Evolutionary conservation across 2,797 vertebrate genomes (phyloP).

Genomic region (Apogon talboti): DNA sequence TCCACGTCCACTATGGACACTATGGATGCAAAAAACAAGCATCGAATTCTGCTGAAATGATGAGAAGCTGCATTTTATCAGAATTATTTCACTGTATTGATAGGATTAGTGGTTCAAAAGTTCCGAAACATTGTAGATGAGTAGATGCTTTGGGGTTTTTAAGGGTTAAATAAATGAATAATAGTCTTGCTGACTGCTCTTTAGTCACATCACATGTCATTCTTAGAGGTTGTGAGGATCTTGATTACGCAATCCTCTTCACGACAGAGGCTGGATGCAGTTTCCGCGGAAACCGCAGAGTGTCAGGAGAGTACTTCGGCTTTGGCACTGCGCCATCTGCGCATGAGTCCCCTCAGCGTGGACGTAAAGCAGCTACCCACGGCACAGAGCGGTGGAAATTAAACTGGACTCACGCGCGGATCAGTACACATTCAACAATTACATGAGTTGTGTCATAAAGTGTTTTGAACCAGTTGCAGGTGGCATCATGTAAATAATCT

Average conservation of each 20-base stretch:
- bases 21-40: too few relatives aligned
- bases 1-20: too few relatives aligned
- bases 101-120: too few relatives aligned
- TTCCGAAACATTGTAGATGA: too few relatives aligned
- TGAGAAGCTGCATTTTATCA: too few relatives aligned
- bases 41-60: too few relatives aligned
- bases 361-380: neutral
- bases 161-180: too few relatives aligned
- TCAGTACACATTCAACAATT: too few relatives aligned
- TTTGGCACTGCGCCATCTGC: constrained; percentile 57
- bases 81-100: too few relatives aligned
- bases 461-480: neutral
- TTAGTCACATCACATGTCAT: too few relatives aligned
- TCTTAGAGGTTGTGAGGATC: neutral
- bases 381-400: neutral
- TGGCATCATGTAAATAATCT: neutral
- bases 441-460: neutral
- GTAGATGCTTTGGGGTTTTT: too few relatives aligned
- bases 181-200: too few relatives aligned
- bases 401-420: neutral
- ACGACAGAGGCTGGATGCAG: constrained; percentile 48
- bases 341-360: neutral
- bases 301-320: constrained; percentile 76
- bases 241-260: neutral
- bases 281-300: constrained; percentile 65